A percentile compares a stretch with the other conserved stretches of the same genome.
These are phyloP conservation scores for Todiramphus chloris DNA, from an alignment of 2,113 vertebrate genomes.

Conservation along the genomic window DNA sequence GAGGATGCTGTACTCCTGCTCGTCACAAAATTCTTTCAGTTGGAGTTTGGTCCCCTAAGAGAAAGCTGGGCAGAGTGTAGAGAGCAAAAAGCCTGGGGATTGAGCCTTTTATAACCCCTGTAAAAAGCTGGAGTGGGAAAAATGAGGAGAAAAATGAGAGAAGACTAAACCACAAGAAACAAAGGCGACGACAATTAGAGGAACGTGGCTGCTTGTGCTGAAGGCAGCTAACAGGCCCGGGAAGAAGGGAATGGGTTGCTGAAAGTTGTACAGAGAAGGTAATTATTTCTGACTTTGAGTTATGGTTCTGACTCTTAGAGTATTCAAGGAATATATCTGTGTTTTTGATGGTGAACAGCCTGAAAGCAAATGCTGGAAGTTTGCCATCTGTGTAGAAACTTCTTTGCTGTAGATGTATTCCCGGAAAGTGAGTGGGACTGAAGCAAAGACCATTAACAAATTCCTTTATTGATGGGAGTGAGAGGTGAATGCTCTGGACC, in stretches of 20 bases:
- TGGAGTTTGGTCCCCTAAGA: not conserved
- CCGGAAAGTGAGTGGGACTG: not conserved
- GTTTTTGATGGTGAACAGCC: constrained; percentile 25
- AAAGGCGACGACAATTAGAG: not conserved
- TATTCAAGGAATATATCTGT: constrained; percentile 45
- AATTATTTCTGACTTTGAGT: constrained; percentile 29
- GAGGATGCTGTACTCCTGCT: not conserved
- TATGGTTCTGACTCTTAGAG: constrained; percentile 6
- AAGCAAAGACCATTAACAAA: constrained; percentile 15
- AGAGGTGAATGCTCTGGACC: not conserved
- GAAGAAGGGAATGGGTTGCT: not conserved
- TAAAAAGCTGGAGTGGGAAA: not conserved
- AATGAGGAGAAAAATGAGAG: not conserved
- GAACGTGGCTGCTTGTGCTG: not conserved
- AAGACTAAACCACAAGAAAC: not conserved
- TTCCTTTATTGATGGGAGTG: not conserved
- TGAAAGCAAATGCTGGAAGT: constrained; percentile 39
- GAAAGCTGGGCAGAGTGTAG: not conserved
- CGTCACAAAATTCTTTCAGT: not conserved
- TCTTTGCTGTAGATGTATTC: not conserved
- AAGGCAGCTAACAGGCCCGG: not conserved
- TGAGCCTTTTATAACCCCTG: not conserved
- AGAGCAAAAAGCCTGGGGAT: not conserved
- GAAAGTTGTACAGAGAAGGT: constrained; percentile 9
- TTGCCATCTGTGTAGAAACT: not conserved